Percentiles rank a stretch among this genome's conserved stretches.
Evolutionary conservation across 2,888 invertebrate genomes (phyloP).

Genomic region (Eupithecia subfuscata): DNA sequence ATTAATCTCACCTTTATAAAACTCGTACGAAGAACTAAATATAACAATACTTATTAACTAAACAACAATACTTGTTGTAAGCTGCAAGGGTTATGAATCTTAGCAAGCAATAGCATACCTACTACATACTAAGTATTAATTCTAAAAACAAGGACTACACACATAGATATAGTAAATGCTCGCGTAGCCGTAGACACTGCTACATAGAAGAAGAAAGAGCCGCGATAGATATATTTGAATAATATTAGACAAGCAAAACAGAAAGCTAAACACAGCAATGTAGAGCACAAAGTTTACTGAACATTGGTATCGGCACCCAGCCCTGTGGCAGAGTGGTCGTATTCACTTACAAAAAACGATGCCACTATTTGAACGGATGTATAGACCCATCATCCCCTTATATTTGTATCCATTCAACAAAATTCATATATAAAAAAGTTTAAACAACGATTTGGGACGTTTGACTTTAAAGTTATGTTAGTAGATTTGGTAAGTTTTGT

Average conservation of each 20-base stretch:
- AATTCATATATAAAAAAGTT: conserved; percentile 6
- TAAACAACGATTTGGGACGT: conserved; percentile 1
- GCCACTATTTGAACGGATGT: conserved; percentile 21
- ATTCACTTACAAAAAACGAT: conserved; percentile 21
- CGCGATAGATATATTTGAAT: conserved; percentile 2
- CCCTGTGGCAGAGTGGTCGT: no score
- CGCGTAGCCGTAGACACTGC: background rate
- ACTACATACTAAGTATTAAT: background rate
- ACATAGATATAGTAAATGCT: background rate
- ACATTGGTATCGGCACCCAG: background rate
- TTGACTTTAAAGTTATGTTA: background rate
- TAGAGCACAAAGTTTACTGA: conserved; percentile 20
- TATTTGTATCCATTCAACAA: conserved; percentile 11
- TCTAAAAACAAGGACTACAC: background rate
- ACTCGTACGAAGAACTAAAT: background rate
- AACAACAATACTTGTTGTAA: no score
- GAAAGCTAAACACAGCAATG: conserved; percentile 1
- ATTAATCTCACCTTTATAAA: background rate
- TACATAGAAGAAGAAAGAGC: background rate
- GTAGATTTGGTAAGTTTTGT: background rate
- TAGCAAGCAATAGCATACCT: background rate
- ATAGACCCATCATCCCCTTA: conserved; percentile 10
- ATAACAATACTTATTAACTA: no score
- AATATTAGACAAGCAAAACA: background rate
- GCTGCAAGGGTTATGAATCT: background rate